Base-by-base conservation (phyloP, 64 coral and sea anemone species). In the Pocillopora verrucosa region DNA sequence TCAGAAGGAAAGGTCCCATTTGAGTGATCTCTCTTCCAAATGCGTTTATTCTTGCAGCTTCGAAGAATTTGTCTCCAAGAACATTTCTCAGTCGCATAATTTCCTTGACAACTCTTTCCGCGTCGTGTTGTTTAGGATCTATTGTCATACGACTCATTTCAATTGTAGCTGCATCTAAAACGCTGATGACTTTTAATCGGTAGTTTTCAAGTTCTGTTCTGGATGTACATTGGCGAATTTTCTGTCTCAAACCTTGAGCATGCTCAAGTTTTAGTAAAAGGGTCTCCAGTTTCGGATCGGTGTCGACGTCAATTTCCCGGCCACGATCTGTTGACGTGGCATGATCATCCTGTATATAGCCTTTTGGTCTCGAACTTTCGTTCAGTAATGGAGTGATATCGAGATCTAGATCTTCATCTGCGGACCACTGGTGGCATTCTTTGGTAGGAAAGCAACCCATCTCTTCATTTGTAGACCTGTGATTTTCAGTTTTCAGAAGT, bases 11-110 rank as follows among this genome's bases (percentile, higher is more conserved):
- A n/a, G 84, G 77, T 35, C 82, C 87, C 22, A 96, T 74, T 56
- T 88, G 80, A 26, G 91, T 89, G 25, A 92, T 88, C 76, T 96
- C 94, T 1, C 94, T 87, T 20, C 87, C 88, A 74, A 96, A 96
- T 1, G 94, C 94, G 58, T 88, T 75, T 13, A 96, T 90, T 45
- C 58, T 57, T 58, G 82, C 90, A 73, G 65, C 81, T 80, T 92
- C 94, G 16, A 96, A 78, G 59, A 96, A 87, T 3, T 81, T 58
- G 22, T 89, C 90, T 2, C 94, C 94, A 0, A 96, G 74, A 13
- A 60, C 64, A 34, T 26, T 74, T 80, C 77, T 89, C 26, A 96
- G 80, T 51, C 64, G 89, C 56, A 90, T 25, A 63, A 96, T 90
- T 2, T 16, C 34, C 35, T 89, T 60, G 69, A 96, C 94, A 59